Evolutionary conservation across 2,888 invertebrate genomes (phyloP).

Genomic region (Nymphalis c-album): DNA sequence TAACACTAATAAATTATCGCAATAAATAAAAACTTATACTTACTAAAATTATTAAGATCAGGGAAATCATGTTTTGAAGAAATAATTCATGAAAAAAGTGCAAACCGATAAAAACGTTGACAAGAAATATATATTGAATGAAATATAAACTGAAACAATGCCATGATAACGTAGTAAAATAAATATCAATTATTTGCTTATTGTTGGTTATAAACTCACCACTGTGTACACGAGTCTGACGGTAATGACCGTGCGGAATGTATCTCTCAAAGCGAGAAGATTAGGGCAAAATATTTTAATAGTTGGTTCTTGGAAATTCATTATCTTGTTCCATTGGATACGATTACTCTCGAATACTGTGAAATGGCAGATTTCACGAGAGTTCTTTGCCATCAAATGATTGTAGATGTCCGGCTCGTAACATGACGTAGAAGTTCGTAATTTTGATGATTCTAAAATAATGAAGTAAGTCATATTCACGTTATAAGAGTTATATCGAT

Average conservation of each 20-base stretch:
- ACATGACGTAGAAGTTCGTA: conserved; percentile 38
- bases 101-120: too few relatives aligned
- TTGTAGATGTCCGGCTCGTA: conserved; percentile 59
- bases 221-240: conserved; percentile 76
- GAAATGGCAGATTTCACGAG: conserved; percentile 58
- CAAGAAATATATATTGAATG: too few relatives aligned
- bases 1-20: too few relatives aligned
- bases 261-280: conserved; percentile 74
- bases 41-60: too few relatives aligned
- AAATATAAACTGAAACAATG: too few relatives aligned
- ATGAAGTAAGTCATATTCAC: neutral
- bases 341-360: conserved; percentile 76
- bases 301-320: conserved; percentile 78
- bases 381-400: conserved; percentile 52
- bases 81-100: too few relatives aligned
- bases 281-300: conserved; percentile 77
- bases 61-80: too few relatives aligned
- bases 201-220: conserved; percentile 50
- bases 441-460: conserved; percentile 2
- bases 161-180: too few relatives aligned
- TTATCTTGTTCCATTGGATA: conserved; percentile 76
- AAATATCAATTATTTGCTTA: too few relatives aligned
- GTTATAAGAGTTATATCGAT: neutral
- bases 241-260: conserved; percentile 77
- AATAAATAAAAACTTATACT: too few relatives aligned